Evolutionary conservation across 2,888 invertebrate genomes (phyloP).

Genomic region (Cylloceria caligata): DNA sequence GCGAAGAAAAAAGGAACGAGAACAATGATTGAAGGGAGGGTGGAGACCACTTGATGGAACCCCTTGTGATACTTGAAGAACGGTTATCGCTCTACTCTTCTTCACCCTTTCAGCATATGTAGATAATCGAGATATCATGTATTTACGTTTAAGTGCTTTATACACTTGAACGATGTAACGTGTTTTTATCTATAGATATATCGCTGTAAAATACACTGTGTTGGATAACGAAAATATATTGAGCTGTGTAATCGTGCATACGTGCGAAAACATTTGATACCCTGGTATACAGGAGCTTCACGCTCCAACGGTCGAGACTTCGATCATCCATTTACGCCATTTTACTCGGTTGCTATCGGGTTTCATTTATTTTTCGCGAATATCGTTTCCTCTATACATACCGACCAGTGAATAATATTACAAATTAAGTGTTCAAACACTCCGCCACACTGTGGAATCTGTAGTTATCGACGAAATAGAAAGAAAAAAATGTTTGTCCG

Average conservation of each 20-base stretch:
- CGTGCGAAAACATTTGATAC: conserved; percentile 2
- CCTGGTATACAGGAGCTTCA: background rate
- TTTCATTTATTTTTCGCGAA: conserved; percentile 9
- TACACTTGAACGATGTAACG: background rate
- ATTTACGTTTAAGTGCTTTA: background rate
- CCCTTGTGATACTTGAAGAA: conserved; percentile 14
- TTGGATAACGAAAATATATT: background rate
- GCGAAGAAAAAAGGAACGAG: background rate
- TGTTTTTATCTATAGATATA: background rate
- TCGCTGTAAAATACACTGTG: background rate
- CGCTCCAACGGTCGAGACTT: background rate
- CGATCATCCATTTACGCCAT: conserved; percentile 12
- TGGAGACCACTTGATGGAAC: conserved; percentile 14
- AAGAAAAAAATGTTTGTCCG: too few relatives aligned
- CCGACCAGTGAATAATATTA: background rate
- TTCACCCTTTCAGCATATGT: background rate
- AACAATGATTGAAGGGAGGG: conserved; percentile 17
- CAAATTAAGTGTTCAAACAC: background rate
- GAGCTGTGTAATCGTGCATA: background rate
- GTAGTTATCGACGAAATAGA: background rate
- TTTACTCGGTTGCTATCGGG: background rate
- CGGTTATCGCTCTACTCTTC: background rate
- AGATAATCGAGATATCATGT: background rate
- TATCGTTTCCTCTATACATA: background rate
- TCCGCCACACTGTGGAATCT: background rate